These are phyloP conservation scores for Eubasilissa splendida DNA, from an alignment of 2,888 invertebrate genomes.

Conservation along the genomic window DNA sequence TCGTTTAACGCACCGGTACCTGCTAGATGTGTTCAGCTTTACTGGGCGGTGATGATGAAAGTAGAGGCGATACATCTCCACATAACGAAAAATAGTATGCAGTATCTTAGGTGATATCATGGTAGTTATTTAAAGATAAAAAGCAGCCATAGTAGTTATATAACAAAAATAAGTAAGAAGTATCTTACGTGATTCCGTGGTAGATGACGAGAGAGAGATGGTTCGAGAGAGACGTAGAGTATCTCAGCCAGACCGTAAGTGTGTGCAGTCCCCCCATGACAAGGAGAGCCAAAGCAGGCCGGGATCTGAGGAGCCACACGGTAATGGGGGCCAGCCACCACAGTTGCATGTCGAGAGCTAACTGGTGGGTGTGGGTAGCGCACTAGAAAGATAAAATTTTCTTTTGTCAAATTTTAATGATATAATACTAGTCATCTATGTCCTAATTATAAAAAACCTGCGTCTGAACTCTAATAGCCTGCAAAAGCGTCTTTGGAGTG, in stretches of 20 bases:
- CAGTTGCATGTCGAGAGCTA: conserved; percentile 83
- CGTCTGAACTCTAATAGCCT: no score
- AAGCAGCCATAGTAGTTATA: no score
- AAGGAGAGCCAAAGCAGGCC: conserved; percentile 71
- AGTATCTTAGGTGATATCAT: no score
- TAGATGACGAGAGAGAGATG: conserved; percentile 77
- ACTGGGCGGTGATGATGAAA: no score
- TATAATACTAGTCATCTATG: no score
- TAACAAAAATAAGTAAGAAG: background rate
- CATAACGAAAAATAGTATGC: no score
- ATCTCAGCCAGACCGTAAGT: conserved; percentile 76
- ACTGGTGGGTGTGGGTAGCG: conserved; percentile 82
- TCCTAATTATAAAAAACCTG: no score
- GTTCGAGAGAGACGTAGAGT: conserved; percentile 74
- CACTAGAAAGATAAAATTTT: conserved; percentile 70
- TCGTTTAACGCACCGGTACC: no score
- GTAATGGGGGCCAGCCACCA: conserved; percentile 77
- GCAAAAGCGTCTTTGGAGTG: no score
- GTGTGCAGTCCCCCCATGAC: conserved; percentile 73
- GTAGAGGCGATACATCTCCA: no score
- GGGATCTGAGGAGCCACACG: conserved; percentile 76
- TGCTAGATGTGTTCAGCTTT: no score
- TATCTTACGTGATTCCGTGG: conserved; percentile 78
- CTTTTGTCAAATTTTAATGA: background rate
- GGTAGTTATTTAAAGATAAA: no score